A percentile compares a stretch with the other conserved stretches of the same genome.
Conservation (phyloP, 2,797 vertebrate genomes). For the Limnodromus scolopaceus region DNA sequence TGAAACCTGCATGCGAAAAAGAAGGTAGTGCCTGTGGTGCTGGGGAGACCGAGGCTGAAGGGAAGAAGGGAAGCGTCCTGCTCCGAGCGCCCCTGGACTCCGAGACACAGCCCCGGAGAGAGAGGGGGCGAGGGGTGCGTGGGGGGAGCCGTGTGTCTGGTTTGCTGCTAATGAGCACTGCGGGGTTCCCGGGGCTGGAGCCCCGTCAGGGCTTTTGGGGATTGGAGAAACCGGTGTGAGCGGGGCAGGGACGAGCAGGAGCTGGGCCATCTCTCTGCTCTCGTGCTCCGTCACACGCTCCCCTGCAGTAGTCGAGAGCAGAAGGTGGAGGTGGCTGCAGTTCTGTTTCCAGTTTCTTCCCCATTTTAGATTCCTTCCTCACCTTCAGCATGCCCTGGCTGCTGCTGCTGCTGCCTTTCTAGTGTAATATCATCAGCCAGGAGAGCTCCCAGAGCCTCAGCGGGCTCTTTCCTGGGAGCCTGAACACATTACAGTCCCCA, state of each 20-base stretch:
- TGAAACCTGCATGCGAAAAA: conserved; percentile 88
- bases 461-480: not conserved
- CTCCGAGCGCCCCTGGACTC: not conserved
- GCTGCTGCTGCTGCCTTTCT: conserved; percentile 32
- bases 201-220: not conserved
- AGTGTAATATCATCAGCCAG: not conserved
- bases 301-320: not conserved
- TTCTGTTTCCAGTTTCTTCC: not conserved
- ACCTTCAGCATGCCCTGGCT: conserved; percentile 28
- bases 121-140: not conserved
- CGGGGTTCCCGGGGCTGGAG: not conserved
- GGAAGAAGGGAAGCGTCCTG: conserved; percentile 29
- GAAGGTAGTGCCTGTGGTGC: conserved; percentile 83
- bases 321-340: not conserved
- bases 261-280: not conserved
- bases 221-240: not conserved
- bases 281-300: accelerated
- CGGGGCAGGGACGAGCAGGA: not conserved
- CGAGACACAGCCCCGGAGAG: not conserved
- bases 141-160: not conserved
- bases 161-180: conserved; percentile 57
- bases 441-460: not conserved
- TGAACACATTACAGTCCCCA: not conserved
- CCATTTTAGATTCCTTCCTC: not conserved
- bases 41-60: conserved; percentile 38